phyloP scores from a whole-genome alignment of 2,797 vertebrate species.

The Characodon lateralis region DNA sequence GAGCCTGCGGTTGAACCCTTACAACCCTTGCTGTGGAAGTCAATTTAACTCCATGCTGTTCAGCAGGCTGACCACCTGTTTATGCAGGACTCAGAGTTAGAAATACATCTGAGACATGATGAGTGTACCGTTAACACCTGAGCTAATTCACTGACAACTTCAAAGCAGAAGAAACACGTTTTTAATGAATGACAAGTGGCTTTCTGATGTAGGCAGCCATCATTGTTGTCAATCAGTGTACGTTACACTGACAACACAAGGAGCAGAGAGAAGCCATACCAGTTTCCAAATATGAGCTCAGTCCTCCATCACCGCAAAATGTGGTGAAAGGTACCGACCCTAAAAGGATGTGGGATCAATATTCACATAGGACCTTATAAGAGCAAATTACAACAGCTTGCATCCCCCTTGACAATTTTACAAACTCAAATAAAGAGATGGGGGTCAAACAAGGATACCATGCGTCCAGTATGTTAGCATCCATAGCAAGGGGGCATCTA shows the following conservation, averaged over 20 bases:
- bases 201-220: conserved; percentile 20
- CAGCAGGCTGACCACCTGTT: conserved; percentile 82
- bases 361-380: background rate
- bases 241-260: conserved; percentile 4
- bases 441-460: conserved; percentile 52
- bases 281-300: background rate
- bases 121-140: conserved; percentile 5
- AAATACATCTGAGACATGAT: conserved; percentile 28
- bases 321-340: background rate
- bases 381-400: background rate
- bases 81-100: conserved; percentile 68
- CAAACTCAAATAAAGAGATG: conserved; percentile 10
- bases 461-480: conserved; percentile 17
- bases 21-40: conserved; percentile 77
- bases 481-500: background rate
- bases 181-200: conserved; percentile 7
- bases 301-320: conserved; percentile 16
- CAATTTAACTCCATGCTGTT: conserved; percentile 81
- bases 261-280: background rate
- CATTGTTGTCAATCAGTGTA: conserved; percentile 29
- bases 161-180: background rate
- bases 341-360: background rate
- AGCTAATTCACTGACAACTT: background rate
- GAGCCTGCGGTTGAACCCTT: conserved; percentile 81
- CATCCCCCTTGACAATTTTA: conserved; percentile 12